Percentiles rank a stretch among this genome's conserved stretches.
Evolutionary conservation across 2,797 vertebrate genomes (phyloP).

Genomic region (Ceryle rudis): DNA sequence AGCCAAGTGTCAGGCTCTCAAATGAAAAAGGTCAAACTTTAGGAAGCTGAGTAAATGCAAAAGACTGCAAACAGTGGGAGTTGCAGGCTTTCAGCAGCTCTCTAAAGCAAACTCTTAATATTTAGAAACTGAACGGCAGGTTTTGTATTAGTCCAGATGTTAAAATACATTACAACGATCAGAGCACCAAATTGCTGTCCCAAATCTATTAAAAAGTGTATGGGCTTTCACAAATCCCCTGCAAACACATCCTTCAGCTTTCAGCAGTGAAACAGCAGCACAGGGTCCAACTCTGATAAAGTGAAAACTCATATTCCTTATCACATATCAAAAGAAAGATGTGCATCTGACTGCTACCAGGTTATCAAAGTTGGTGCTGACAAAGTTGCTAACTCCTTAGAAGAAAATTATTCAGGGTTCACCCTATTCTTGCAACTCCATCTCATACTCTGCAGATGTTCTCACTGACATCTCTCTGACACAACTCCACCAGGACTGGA

Average conservation of each 20-base stretch:
- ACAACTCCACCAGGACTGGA: rapidly evolving
- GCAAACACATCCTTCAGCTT: not conserved
- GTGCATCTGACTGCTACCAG: not conserved
- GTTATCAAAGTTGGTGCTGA: not conserved
- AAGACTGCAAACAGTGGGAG: not conserved
- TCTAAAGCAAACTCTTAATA: not conserved
- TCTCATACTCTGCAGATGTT: not conserved
- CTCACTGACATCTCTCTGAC: not conserved
- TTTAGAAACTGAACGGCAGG: not conserved
- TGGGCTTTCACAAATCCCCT: not conserved
- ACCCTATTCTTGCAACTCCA: not conserved
- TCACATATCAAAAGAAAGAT: not conserved
- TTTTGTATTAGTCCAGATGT: not conserved
- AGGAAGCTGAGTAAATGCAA: not conserved
- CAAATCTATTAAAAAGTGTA: not conserved
- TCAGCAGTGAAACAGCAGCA: not conserved
- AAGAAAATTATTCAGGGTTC: not conserved
- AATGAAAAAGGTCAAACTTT: constrained; percentile 1
- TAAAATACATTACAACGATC: not conserved
- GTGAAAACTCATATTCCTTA: not conserved
- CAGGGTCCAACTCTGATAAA: not conserved
- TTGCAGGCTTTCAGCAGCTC: not conserved
- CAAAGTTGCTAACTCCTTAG: not conserved
- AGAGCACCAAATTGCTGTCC: not conserved
- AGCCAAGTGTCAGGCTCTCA: not conserved